Conservation (phyloP, 2,113 vertebrate genomes). For the Chitala chitala region DNA sequence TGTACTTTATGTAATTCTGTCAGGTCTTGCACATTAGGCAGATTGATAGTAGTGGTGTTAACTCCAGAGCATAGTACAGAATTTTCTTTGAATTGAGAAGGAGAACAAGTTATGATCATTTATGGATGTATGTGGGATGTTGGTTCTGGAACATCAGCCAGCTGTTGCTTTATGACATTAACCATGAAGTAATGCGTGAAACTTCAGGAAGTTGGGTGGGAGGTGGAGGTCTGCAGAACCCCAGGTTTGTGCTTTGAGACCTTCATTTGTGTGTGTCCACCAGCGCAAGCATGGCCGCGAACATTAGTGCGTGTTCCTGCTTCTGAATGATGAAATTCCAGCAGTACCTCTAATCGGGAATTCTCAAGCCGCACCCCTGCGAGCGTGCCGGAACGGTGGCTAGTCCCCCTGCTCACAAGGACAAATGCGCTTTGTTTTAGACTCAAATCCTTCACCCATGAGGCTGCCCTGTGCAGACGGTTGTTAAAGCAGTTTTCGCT, state of each 20-base stretch:
- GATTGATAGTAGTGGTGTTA: too few species aligned
- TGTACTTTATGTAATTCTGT: too few species aligned
- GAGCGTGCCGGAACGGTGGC: background rate
- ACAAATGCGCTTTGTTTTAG: constrained; percentile 16
- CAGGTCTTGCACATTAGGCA: too few species aligned
- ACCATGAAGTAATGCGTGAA: constrained; percentile 34
- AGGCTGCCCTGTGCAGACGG: background rate
- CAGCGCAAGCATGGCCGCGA: too few species aligned
- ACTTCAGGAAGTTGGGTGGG: constrained; percentile 25
- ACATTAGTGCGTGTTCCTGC: too few species aligned
- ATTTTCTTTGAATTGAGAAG: background rate
- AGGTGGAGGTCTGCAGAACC: background rate
- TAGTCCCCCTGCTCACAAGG: background rate
- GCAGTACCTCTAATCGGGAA: background rate
- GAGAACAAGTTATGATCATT: background rate
- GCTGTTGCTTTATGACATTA: constrained; percentile 36
- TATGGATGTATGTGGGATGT: background rate
- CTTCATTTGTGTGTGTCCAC: background rate
- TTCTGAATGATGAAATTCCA: too few species aligned
- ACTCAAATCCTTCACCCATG: background rate
- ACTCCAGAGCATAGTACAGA: too few species aligned
- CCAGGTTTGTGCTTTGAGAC: background rate
- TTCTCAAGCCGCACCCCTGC: background rate
- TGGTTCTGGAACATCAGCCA: constrained; percentile 18
- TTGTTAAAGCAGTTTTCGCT: background rate